Base-by-base conservation (phyloP, 2,113 vertebrate genomes). In the Gobiocypris rarus region DNA sequence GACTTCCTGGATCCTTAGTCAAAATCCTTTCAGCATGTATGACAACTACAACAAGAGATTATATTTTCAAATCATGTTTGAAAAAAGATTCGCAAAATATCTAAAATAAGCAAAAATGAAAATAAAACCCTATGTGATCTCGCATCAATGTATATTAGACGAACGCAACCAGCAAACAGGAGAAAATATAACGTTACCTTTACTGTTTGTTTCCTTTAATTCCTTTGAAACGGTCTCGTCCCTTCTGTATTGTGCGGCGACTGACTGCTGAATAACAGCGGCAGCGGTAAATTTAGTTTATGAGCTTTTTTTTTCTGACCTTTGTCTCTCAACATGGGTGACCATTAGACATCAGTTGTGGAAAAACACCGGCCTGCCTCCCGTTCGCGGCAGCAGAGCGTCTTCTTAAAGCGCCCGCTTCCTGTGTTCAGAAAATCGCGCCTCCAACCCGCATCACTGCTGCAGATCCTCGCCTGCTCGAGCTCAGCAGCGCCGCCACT, bases 351-450 rank as follows among this genome's bases (percentile, higher is more conserved):
- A 96, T 94, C 91, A 94, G 94, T 94, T 96, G 95, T 97, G 96
- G 96, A 97, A 97, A 97, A 97, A 95, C 96, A 97, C 96, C 95
- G 94, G 96, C 95, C 93, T 93, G 95, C 95, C 95, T 96, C 93
- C 89, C 17, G 76, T 88, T 89, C 92, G 78, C 48, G 48, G 50
- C 61, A 79, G 43, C 75, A 84, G 84, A 89, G 88, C 91, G 88
- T 88, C 91, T 73, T 88, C 89, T 90, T 89, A 90, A 90, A 89
- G 89, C 83, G 88, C 75, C 89, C 88, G 88, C 75, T 86, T 86
- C 89, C 73, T 83, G 79, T 15, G 48, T 82, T 82, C 65, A 82
- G 65, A 56, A 58, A 73, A 58, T 54, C 83, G 65, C 76, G 80
- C 80, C 65, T 14, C 28, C 3, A 13, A 8, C 43, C 5, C 13